phyloP scores from a whole-genome alignment of 2,797 vertebrate genomes.

The Lepus townsendii region DNA sequence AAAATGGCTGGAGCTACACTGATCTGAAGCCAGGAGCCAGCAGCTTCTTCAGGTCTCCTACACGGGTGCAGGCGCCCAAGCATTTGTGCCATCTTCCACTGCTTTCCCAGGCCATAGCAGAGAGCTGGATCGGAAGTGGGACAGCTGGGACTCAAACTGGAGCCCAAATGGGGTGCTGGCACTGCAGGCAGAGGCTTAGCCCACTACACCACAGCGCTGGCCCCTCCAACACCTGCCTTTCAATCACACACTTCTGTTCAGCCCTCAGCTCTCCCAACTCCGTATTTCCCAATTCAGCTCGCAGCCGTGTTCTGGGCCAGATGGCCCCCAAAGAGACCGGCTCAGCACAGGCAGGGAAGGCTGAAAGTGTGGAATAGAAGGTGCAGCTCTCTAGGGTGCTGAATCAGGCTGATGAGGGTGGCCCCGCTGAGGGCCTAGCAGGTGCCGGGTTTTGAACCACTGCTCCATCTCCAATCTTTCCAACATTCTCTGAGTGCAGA shows the following conservation, averaged over 20 bases:
- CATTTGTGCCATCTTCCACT: too few species aligned
- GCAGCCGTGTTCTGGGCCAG: background rate
- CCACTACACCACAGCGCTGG: background rate
- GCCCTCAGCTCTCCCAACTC: background rate
- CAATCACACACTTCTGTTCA: background rate
- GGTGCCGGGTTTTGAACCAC: background rate
- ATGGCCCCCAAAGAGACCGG: background rate
- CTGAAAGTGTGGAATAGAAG: background rate
- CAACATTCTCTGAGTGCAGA: background rate
- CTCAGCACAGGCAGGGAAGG: background rate
- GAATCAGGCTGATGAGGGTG: background rate
- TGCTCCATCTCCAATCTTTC: background rate
- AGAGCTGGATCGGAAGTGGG: too few species aligned
- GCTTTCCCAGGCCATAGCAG: too few species aligned
- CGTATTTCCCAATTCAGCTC: background rate
- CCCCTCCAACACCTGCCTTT: background rate
- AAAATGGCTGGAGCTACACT: too few species aligned
- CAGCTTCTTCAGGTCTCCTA: too few species aligned
- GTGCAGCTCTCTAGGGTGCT: background rate
- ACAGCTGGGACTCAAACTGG: too few species aligned
- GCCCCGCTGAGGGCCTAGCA: background rate
- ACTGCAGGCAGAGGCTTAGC: too few species aligned
- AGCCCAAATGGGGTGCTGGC: too few species aligned
- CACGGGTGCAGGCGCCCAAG: too few species aligned
- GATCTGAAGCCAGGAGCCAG: too few species aligned